Percentiles rank a stretch among this genome's conserved stretches.
phyloP scores from a whole-genome alignment of 35 echinoderm and acorn worm species.

The Ophioderma brevispina region DNA sequence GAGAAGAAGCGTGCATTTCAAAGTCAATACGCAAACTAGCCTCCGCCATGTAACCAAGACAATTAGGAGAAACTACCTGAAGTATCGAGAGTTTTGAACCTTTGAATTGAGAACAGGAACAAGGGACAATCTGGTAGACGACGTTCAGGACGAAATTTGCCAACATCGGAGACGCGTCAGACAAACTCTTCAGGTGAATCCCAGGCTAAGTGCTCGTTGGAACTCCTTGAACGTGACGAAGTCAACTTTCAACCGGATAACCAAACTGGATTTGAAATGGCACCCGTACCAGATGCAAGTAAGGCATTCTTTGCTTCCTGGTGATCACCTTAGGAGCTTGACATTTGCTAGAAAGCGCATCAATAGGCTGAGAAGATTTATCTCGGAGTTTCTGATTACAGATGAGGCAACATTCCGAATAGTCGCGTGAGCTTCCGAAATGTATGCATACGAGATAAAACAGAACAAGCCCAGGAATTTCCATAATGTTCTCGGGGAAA shows the following conservation, averaged over 20 bases:
- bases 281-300: background rate
- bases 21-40: too few relatives aligned
- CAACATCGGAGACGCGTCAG: background rate
- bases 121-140: background rate
- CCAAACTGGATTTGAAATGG: background rate
- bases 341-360: background rate
- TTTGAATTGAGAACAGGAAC: too few relatives aligned
- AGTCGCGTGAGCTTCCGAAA: background rate
- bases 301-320: background rate
- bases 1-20: too few relatives aligned
- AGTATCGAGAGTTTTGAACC: too few relatives aligned
- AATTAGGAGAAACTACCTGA: too few relatives aligned
- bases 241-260: background rate
- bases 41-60: too few relatives aligned
- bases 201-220: background rate
- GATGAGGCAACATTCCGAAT: conserved; percentile 37
- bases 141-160: background rate
- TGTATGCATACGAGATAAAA: background rate
- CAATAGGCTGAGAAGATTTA: background rate
- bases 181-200: background rate
- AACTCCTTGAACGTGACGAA: background rate
- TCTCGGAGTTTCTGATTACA: background rate
- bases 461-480: background rate
- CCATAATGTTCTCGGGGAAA: background rate
- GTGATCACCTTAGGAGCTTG: background rate